Evolutionary conservation across 1,140 invertebrate species (phyloP).

Genomic region (Drosophila erecta): DNA sequence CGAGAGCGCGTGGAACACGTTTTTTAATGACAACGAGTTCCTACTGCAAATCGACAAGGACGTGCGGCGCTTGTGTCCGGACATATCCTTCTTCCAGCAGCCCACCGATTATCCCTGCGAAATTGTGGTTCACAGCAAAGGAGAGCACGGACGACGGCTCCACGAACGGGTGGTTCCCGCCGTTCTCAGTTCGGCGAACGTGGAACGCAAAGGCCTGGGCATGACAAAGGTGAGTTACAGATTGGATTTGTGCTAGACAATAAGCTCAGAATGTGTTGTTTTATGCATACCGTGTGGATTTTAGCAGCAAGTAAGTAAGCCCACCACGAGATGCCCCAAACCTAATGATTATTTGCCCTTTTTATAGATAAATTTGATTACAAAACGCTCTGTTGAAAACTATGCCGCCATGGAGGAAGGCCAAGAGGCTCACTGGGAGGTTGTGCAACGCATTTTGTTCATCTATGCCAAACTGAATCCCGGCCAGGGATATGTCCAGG

Average conservation of each 20-base stretch:
- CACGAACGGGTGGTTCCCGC: conserved; percentile 95
- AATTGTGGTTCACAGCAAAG: conserved; percentile 90
- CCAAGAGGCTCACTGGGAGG: conserved; percentile 97
- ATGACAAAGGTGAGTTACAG: conserved; percentile 90
- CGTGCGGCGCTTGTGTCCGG: conserved; percentile 96
- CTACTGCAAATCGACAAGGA: conserved; percentile 98
- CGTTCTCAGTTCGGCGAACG: conserved; percentile 93
- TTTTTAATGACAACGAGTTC: conserved; percentile 97
- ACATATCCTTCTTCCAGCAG: conserved; percentile 90
- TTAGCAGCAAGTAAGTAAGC: conserved; percentile 80
- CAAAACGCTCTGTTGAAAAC: conserved; percentile 88
- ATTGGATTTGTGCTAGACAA: conserved; percentile 3
- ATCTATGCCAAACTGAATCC: conserved; percentile 98
- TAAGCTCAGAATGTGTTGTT: conserved; percentile 36
- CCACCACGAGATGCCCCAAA: not conserved
- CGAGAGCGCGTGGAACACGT: conserved; percentile 95
- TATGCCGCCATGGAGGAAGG: conserved; percentile 93
- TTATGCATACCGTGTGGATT: conserved; percentile 44
- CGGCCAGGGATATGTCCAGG: conserved; percentile 98
- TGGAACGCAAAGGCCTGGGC: conserved; percentile 94
- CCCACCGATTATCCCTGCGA: conserved; percentile 36
- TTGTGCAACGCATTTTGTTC: conserved; percentile 98
- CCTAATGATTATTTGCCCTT: conserved; percentile 3
- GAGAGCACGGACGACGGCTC: conserved; percentile 89
- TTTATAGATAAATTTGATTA: conserved; percentile 86